Conservation (phyloP, 2,888 invertebrate genomes). For the Vanessa cardui region DNA sequence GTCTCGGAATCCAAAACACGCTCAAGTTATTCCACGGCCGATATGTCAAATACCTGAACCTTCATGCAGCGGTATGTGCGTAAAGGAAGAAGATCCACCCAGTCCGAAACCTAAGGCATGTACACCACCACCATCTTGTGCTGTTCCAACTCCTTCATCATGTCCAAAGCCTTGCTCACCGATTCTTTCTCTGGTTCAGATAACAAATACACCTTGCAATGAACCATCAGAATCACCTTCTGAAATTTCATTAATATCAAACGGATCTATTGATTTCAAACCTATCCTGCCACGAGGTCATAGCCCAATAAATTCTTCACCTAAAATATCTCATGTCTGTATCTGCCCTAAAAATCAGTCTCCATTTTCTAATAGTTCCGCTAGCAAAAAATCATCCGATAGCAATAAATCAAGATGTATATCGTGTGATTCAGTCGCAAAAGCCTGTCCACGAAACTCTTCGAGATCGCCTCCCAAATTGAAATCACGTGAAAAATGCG, state of each 20-base stretch:
- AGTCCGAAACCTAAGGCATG: slow-evolving; percentile 41
- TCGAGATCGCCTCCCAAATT: slow-evolving; percentile 11
- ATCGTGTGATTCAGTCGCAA: slow-evolving; percentile 10
- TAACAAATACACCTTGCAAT: not conserved
- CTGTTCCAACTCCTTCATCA: slow-evolving; percentile 27
- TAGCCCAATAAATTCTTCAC: slow-evolving; percentile 8
- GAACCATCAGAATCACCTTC: not conserved
- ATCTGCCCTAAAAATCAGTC: slow-evolving; percentile 17
- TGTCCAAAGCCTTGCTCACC: slow-evolving; percentile 29
- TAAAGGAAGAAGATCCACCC: slow-evolving; percentile 41
- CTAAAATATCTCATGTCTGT: slow-evolving; percentile 14
- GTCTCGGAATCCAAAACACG: slow-evolving; percentile 44
- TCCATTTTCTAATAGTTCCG: slow-evolving; percentile 13
- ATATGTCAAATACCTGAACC: slow-evolving; percentile 45
- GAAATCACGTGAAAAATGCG: slow-evolving; percentile 13
- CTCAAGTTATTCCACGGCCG: slow-evolving; percentile 41
- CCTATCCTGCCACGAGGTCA: slow-evolving; percentile 18
- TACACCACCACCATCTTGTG: slow-evolving; percentile 32
- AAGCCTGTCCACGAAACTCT: slow-evolving; percentile 20
- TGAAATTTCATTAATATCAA: not conserved
- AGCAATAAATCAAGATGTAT: not conserved
- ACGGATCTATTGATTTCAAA: not conserved
- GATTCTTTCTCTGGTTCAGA: slow-evolving; percentile 24
- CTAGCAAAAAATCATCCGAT: slow-evolving; percentile 16
- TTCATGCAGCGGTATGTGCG: slow-evolving; percentile 46